Evolutionary conservation across 2,113 vertebrate genomes (phyloP).

Genomic region (Ochotona curzoniae): DNA sequence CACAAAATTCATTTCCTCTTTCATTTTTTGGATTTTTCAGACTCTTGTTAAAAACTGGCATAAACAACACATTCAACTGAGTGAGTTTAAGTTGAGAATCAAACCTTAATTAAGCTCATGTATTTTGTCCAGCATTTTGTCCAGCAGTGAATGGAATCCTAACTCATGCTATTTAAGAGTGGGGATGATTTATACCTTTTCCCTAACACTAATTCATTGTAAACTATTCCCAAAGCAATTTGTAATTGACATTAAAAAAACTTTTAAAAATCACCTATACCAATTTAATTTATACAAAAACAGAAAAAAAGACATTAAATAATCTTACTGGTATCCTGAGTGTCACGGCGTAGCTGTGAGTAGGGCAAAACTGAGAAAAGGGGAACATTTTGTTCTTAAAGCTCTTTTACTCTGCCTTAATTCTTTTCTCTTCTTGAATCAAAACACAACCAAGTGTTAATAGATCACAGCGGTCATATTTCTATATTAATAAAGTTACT

Average conservation of each 20-base stretch:
- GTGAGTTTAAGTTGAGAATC: neutral
- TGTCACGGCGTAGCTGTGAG: neutral
- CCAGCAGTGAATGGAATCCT: neutral
- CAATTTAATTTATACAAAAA: neutral
- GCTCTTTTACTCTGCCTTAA: neutral
- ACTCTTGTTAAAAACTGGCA: neutral
- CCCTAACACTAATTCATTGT: neutral
- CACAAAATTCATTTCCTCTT: neutral
- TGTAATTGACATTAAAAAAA: neutral
- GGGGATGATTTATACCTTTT: neutral
- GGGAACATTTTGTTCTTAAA: neutral
- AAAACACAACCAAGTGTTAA: neutral
- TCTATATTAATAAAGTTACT: neutral
- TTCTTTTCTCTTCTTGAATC: neutral
- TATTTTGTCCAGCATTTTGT: neutral
- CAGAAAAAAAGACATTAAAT: neutral
- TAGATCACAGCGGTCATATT: neutral
- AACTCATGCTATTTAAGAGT: conserved; percentile 20
- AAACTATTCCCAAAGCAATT: neutral
- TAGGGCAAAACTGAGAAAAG: neutral
- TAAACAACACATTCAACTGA: neutral
- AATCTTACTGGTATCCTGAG: neutral
- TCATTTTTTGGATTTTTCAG: neutral
- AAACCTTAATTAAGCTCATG: neutral
- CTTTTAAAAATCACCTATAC: neutral